These are phyloP conservation scores for Scrobipalpa costella DNA, from an alignment of 2,888 invertebrate genomes.

Conservation along the genomic window DNA sequence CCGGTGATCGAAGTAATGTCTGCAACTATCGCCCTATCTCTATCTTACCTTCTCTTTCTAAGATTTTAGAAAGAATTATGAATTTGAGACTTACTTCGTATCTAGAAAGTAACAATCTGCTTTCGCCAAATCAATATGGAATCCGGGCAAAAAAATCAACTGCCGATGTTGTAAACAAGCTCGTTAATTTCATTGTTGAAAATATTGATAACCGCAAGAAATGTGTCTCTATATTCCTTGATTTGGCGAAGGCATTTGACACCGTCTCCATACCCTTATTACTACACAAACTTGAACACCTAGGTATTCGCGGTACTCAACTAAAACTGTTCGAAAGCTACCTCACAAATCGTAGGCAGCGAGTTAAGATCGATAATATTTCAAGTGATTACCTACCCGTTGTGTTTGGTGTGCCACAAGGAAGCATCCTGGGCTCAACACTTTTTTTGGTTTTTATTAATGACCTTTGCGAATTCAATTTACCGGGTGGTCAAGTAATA, in stretches of 20 bases:
- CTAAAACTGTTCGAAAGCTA: conserved; percentile 1
- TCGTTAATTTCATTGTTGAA: too few species aligned
- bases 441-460: conserved; percentile 15
- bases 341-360: neutral
- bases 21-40: conserved; percentile 17
- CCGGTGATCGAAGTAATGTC: neutral
- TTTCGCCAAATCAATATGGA: conserved; percentile 14
- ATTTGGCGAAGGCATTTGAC: neutral
- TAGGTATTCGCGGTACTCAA: neutral
- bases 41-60: too few species aligned
- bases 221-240: conserved; percentile 5
- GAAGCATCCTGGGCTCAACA: neutral
- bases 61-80: conserved; percentile 11
- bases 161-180: too few species aligned
- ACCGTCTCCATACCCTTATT: neutral
- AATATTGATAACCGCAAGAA: too few species aligned
- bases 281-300: neutral
- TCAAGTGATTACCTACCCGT: neutral
- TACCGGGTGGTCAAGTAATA: neutral
- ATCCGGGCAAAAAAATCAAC: conserved; percentile 20
- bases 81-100: conserved; percentile 5
- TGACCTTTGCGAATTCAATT: neutral
- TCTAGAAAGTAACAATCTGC: neutral
- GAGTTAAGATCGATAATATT: too few species aligned
- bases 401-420: conserved; percentile 2